These are phyloP conservation scores for Thymelicus sylvestris DNA, from an alignment of 2,888 invertebrate genomes.

Conservation along the genomic window DNA sequence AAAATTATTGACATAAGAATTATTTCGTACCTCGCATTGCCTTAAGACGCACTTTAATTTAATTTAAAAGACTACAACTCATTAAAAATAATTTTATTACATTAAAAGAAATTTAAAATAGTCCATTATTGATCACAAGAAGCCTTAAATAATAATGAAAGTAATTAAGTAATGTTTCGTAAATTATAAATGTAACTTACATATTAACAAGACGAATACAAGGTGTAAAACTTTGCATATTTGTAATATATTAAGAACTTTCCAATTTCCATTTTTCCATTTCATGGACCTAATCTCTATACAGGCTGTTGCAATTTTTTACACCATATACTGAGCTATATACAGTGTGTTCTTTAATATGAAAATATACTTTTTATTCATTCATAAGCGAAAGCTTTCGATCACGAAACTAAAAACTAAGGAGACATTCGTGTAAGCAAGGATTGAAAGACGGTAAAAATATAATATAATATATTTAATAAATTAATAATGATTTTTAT, in stretches of 20 bases:
- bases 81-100: constrained; percentile 34
- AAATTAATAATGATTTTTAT: neutral
- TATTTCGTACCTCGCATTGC: neutral
- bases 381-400: constrained; percentile 30
- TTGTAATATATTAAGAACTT: constrained; percentile 34
- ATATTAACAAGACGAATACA: constrained; percentile 59
- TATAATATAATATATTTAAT: neutral
- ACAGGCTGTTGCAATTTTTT: constrained; percentile 65
- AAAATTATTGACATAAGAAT: neutral
- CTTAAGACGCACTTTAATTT: constrained; percentile 5
- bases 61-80: constrained; percentile 20
- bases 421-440: constrained; percentile 24
- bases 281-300: constrained; percentile 43
- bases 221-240: constrained; percentile 67
- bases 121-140: constrained; percentile 37
- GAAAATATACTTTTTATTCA: constrained; percentile 49
- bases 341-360: constrained; percentile 61
- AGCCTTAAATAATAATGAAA: constrained; percentile 33
- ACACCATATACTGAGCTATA: constrained; percentile 71
- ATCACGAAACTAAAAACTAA: constrained; percentile 17
- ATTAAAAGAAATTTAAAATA: constrained; percentile 26
- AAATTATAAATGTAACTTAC: constrained; percentile 24
- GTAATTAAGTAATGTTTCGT: constrained; percentile 33
- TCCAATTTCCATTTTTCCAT: constrained; percentile 16
- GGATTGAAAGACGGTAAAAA: constrained; percentile 5